Conservation (phyloP, 2,888 invertebrate genomes). For the Furcula furcula region DNA sequence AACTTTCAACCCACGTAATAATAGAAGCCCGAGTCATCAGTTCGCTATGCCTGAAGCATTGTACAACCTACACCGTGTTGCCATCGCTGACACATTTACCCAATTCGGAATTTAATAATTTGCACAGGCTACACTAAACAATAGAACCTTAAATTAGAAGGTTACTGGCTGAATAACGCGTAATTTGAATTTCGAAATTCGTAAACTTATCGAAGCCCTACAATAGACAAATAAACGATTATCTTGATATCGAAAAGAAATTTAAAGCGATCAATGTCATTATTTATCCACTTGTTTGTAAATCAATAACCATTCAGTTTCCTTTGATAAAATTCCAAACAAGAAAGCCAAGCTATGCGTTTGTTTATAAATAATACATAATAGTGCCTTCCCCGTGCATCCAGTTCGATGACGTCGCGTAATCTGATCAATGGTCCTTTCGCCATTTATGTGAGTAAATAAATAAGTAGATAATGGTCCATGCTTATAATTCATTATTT, state of each 20-base stretch:
- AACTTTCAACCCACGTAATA: conserved; percentile 64
- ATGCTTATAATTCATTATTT: no score
- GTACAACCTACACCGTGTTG: conserved; percentile 57
- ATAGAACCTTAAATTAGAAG: conserved; percentile 65
- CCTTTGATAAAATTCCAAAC: conserved; percentile 27
- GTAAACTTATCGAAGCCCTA: neutral
- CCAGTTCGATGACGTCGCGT: conserved; percentile 76
- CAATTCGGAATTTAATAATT: conserved; percentile 66
- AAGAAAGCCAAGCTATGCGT: conserved; percentile 33
- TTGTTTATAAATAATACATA: conserved; percentile 64
- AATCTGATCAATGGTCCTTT: conserved; percentile 76
- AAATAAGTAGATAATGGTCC: no score
- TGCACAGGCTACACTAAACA: conserved; percentile 61
- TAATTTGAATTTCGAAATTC: conserved; percentile 48
- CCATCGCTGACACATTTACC: conserved; percentile 66
- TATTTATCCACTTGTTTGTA: conserved; percentile 14
- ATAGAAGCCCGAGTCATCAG: conserved; percentile 59
- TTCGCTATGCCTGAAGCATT: conserved; percentile 56
- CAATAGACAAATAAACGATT: neutral
- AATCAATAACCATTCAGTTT: conserved; percentile 18
- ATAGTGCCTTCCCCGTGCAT: conserved; percentile 59
- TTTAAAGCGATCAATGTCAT: no score
- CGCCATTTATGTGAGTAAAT: no score
- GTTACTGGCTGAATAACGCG: conserved; percentile 47
- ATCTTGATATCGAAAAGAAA: no score